phyloP scores from a whole-genome alignment of 35 echinoderm and acorn worm genomes.

The Holothuria glaberrima region DNA sequence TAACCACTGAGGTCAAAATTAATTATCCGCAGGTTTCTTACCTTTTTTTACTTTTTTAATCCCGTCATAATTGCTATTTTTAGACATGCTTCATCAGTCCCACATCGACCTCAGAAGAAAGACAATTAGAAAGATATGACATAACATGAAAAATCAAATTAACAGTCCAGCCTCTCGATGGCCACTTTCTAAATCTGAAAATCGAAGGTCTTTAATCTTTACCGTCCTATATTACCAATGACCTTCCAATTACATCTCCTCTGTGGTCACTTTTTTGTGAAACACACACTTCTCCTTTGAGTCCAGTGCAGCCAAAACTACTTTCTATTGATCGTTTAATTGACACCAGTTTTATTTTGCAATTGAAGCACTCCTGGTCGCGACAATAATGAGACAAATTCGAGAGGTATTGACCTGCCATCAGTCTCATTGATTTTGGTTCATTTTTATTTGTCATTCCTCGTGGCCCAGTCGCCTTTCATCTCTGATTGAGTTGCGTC shows the following conservation, averaged over 20 bases:
- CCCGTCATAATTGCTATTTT: too few species aligned
- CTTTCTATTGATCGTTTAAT: constrained; percentile 18
- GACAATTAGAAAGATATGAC: too few species aligned
- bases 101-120: too few species aligned
- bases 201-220: not conserved
- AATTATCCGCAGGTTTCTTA: too few species aligned
- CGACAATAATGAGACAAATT: constrained; percentile 19
- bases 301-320: not conserved
- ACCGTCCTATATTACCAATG: constrained; percentile 14
- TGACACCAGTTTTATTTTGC: constrained; percentile 32
- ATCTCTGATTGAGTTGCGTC: not conserved
- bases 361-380: not conserved
- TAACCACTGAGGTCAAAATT: too few species aligned
- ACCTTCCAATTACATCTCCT: constrained; percentile 32
- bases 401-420: constrained; percentile 6
- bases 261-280: not conserved
- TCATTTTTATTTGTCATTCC: not conserved
- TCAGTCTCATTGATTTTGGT: constrained; percentile 5
- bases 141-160: too few species aligned
- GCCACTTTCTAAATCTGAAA: too few species aligned
- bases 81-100: too few species aligned
- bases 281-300: too few species aligned
- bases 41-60: too few species aligned
- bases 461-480: not conserved
- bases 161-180: too few species aligned